phyloP scores from a whole-genome alignment of 92 coral and sea anemone genomes.

The Galaxea fascicularis region DNA sequence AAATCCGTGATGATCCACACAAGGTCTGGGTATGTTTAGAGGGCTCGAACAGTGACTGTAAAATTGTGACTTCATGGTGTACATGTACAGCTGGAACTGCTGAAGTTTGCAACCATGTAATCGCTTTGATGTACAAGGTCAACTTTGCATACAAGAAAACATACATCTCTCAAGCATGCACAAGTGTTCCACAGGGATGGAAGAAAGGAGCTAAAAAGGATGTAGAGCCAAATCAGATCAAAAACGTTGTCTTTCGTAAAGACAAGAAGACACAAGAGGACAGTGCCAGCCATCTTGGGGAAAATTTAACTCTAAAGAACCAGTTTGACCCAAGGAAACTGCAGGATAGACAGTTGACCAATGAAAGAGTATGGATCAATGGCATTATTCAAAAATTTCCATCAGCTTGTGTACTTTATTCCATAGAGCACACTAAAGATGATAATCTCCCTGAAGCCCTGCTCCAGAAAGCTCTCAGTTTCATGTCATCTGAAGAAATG shows the following conservation, averaged over 20 bases:
- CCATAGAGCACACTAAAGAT: conserved; percentile 60
- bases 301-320: no score
- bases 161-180: conserved; percentile 72
- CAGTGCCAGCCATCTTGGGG: conserved; percentile 32
- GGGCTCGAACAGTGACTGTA: no score
- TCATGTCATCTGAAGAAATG: conserved; percentile 61
- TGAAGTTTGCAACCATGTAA: conserved; percentile 79
- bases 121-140: no score
- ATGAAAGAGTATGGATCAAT: conserved; percentile 66
- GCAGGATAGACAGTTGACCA: conserved; percentile 62
- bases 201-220: conserved; percentile 71
- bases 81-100: conserved; percentile 79
- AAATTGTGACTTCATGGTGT: conserved; percentile 77
- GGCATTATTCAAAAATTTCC: conserved; percentile 40
- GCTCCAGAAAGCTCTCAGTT: conserved; percentile 50
- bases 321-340: conserved; percentile 74
- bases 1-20: conserved; percentile 64
- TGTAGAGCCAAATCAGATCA: conserved; percentile 52
- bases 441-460: conserved; percentile 60
- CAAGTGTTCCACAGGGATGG: conserved; percentile 82
- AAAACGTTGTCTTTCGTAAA: conserved; percentile 65
- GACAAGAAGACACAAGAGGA: conserved; percentile 70
- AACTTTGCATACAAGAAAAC: conserved; percentile 71
- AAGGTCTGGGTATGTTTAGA: conserved; percentile 63
- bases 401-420: conserved; percentile 64